Base-by-base conservation (phyloP, 2,797 vertebrate genomes). In the Poeciliopsis presidionis region DNA sequence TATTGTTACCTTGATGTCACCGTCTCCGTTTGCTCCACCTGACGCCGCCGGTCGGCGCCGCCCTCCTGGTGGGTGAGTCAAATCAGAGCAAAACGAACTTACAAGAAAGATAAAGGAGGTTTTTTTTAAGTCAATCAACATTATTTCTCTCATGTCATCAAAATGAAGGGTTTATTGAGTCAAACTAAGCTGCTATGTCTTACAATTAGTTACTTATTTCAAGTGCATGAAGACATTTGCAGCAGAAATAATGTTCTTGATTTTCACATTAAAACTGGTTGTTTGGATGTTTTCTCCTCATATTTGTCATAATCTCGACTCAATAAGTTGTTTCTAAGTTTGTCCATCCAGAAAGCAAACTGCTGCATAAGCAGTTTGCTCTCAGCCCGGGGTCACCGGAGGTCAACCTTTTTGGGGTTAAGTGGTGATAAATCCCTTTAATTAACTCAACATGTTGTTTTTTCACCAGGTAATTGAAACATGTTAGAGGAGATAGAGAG, bases 61-160 rank as follows among this genome's bases (percentile, higher is more conserved):
- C 89, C 97, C 96, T 96, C 95, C 95, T 96, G 97, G 97, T 96
- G 83, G 89, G 97, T 97, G 97, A 96, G 97, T 98, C 97, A 97
- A 97, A 98, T 98, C 97, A 90, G 97, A n/a, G 95, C 49, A 22
- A 53, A 25, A 25, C 20, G 3, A 53, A 53, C 49, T 25, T 53
- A 25, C 49, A 25, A 8, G 49, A 9, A 53, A 25, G 20, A 25
- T 9, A 8, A 3, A 51, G 49, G 7, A 51, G 49, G 2, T 47
- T 14, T 4, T 30, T 46, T 16, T 13, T 1, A 46, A 14, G 13
- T 14, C 47, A 51, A 51, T 51, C 22, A 53, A 53, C 20, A 53
- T 53, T 25, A 53, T 51, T 51, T 51, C 7, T 16, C 46, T 47
- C 13, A 46, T 46, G 14, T 14, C 1, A 51, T 51, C 20, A 51